Percentiles rank a stretch among this genome's conserved stretches.
These are phyloP conservation scores for Pachyuromys duprasi DNA, from an alignment of 2,797 vertebrate species.

Conservation along the genomic window DNA sequence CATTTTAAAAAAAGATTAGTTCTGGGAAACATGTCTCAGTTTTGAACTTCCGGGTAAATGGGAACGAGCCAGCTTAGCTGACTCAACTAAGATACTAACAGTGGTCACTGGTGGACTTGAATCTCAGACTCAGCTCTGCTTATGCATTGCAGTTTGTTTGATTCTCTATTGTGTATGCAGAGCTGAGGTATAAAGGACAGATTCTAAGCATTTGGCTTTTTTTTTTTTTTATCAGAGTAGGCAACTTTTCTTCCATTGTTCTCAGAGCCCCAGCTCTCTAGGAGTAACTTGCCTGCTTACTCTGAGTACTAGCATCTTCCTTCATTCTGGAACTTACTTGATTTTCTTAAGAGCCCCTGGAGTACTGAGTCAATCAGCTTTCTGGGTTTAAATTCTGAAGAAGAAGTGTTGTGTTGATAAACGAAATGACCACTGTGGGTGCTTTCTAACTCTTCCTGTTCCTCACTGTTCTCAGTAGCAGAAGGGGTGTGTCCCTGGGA, in stretches of 20 bases:
- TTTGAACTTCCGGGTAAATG: background rate
- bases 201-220: background rate
- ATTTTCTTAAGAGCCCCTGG: background rate
- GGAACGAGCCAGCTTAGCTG: background rate
- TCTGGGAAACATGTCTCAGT: accelerated
- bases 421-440: background rate
- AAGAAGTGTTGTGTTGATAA: background rate
- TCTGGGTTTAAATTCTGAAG: background rate
- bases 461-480: background rate
- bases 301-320: background rate
- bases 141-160: background rate
- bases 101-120: background rate
- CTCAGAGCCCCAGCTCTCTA: background rate
- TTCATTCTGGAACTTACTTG: background rate
- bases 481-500: background rate
- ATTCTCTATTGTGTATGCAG: background rate
- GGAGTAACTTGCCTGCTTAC: background rate
- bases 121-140: background rate
- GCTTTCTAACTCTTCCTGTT: background rate
- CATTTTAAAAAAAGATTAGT: too few relatives aligned
- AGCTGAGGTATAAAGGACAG: background rate
- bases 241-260: background rate
- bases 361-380: background rate
- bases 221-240: background rate
- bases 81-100: background rate